Evolutionary conservation across 2,113 vertebrate genomes (phyloP), one percentile per base, ranked within the genome.

Genomic region (Bungarus multicinctus): DNA sequence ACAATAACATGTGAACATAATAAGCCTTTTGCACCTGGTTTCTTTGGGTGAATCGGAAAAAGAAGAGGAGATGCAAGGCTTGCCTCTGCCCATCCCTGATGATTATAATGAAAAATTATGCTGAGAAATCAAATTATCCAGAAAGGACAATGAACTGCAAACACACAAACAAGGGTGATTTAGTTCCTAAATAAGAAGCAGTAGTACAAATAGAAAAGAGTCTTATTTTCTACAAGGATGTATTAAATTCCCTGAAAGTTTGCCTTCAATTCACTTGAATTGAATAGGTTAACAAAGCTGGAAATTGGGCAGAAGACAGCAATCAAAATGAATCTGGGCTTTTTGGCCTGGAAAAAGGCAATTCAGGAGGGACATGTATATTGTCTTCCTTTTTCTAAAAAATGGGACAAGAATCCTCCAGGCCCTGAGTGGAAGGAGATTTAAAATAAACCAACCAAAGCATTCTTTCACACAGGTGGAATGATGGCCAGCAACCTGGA

Each of bases 121-220:
- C 85, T 91, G 95, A 96, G 88, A 95, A 96, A 92, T 54, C 93
- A 93, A 95, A 91, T 89, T 95, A 92, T 91, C 88, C 43, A 27
- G 34, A 55, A 89, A 57, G 3, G 12, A 27, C 91, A 92, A 90
- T 30, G 30, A 89, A 18, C 47, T 50, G 47, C 27, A 87, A 87
- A 55, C 30, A 55, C 22, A 39, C 16, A 81, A 81, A 39, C n/a
- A 39, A 3, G 18, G 22, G 54, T 34, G 5, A 53, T 22, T 88
- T 39, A 52, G 52, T 39, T 55, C 53, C 52, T 8, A 39, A 34
- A 88, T 88, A 4, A 50, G 10, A 27, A 55, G 53, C 69, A 81
- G n/a, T 20, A 81, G 34, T 39, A 81, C n/a, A 81, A 39, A 18
- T 81, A 20, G 16, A 39, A 39, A 81, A 81, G n/a, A 74, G 14